Evolutionary conservation across 2,797 vertebrate genomes (phyloP).

Genomic region (Pseudochirops corinnae): DNA sequence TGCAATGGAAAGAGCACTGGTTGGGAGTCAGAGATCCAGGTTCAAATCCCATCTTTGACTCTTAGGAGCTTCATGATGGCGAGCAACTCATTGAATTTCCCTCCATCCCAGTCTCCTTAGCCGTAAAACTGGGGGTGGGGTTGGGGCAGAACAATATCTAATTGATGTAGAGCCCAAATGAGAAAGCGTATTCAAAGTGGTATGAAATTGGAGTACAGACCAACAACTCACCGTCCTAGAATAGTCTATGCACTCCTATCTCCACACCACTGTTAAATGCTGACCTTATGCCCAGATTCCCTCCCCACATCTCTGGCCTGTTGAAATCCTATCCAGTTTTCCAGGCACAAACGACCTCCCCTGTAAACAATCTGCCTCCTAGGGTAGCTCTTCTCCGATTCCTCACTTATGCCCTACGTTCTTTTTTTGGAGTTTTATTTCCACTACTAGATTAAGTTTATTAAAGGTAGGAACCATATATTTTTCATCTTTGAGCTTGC

Average conservation of each 20-base stretch:
- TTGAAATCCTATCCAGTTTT: background rate
- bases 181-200: background rate
- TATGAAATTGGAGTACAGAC: background rate
- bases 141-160: background rate
- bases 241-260: background rate
- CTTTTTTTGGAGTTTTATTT: no score
- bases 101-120: no score
- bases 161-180: background rate
- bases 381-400: no score
- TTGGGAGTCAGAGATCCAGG: no score
- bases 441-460: background rate
- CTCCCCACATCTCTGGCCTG: background rate
- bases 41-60: no score
- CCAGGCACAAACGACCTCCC: background rate
- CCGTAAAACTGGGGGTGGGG: no score
- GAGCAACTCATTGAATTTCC: no score
- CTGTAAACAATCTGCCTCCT: background rate
- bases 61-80: no score
- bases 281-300: background rate
- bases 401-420: no score
- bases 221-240: background rate
- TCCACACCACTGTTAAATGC: background rate
- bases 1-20: no score
- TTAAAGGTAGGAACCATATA: background rate
- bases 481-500: no score